These are phyloP conservation scores for Mythimna loreyi DNA, from an alignment of 2,888 invertebrate genomes.

Conservation along the genomic window DNA sequence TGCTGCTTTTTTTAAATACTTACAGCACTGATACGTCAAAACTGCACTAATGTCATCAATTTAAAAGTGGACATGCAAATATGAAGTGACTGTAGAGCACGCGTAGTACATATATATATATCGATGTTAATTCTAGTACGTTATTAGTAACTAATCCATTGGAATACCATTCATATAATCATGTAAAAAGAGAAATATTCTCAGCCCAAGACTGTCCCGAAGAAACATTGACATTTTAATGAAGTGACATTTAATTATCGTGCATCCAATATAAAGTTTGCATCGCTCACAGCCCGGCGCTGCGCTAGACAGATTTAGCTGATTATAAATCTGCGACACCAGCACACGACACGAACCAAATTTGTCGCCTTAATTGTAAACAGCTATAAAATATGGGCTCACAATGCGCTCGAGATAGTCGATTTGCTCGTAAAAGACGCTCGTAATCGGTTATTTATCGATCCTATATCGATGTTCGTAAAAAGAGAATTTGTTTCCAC, in stretches of 20 bases:
- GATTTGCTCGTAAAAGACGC: constrained; percentile 72
- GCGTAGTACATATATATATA: too few species aligned
- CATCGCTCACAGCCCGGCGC: constrained; percentile 65
- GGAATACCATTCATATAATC: too few species aligned
- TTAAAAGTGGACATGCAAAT: too few species aligned
- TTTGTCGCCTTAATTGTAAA: constrained; percentile 75
- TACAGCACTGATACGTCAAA: too few species aligned
- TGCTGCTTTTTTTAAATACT: too few species aligned
- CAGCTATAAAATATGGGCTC: constrained; percentile 71
- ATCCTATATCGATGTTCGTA: constrained; percentile 63
- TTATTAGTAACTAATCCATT: too few species aligned
- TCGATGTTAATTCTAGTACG: too few species aligned
- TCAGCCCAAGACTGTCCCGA: constrained; percentile 25
- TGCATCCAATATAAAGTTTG: constrained; percentile 43
- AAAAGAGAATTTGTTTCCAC: constrained; percentile 53
- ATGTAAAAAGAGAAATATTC: not conserved
- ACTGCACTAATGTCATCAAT: too few species aligned
- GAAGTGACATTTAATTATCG: constrained; percentile 34
- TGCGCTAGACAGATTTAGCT: constrained; percentile 70
- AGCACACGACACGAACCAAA: constrained; percentile 60
- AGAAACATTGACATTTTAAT: constrained; percentile 46
- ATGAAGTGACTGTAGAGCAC: too few species aligned
- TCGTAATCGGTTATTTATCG: constrained; percentile 66
- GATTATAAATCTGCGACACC: constrained; percentile 72
- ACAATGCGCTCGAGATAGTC: constrained; percentile 67